Percentiles rank a stretch among this genome's conserved stretches.
phyloP scores from a whole-genome alignment of 2,113 vertebrate genomes.

The Lota lota region DNA sequence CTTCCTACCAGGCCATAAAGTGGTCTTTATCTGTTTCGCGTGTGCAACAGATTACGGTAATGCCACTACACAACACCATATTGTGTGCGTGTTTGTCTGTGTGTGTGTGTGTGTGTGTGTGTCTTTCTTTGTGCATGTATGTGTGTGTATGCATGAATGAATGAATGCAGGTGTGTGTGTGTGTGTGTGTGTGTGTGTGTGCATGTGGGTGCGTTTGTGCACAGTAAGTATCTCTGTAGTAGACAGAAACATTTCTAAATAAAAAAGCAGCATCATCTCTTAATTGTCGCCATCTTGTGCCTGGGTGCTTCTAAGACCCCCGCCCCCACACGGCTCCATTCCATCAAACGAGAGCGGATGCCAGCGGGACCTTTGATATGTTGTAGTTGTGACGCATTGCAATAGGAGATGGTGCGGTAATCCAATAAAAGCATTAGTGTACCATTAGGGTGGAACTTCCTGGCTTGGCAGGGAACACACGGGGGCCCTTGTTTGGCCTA shows the following conservation, averaged over 20 bases:
- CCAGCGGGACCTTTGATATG: slow-evolving; percentile 19
- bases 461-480: slow-evolving; percentile 64
- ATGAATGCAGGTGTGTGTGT: too few relatives aligned
- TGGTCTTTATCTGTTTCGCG: slow-evolving; percentile 6
- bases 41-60: slow-evolving; percentile 16
- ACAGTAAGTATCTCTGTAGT: slow-evolving; percentile 4
- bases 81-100: too few relatives aligned
- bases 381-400: slow-evolving; percentile 55
- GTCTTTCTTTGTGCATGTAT: too few relatives aligned
- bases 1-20: slow-evolving; percentile 1
- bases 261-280: slow-evolving; percentile 38
- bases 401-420: slow-evolving; percentile 72
- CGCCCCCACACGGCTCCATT: slow-evolving; percentile 44
- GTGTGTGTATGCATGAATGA: too few relatives aligned
- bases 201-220: too few relatives aligned
- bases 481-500: slow-evolving; percentile 62
- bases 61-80: too few relatives aligned
- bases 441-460: slow-evolving; percentile 72
- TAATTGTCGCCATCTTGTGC: slow-evolving; percentile 41
- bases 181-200: too few relatives aligned
- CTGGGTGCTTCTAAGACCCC: slow-evolving; percentile 42
- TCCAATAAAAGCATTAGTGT: slow-evolving; percentile 74
- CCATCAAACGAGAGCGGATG: slow-evolving; percentile 58
- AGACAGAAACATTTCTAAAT: too few relatives aligned
- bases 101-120: too few relatives aligned